A percentile compares a stretch with the other conserved stretches of the same genome.
These are phyloP conservation scores for Saxidomus purpurata DNA, from an alignment of 1,140 invertebrate species.

Conservation along the genomic window DNA sequence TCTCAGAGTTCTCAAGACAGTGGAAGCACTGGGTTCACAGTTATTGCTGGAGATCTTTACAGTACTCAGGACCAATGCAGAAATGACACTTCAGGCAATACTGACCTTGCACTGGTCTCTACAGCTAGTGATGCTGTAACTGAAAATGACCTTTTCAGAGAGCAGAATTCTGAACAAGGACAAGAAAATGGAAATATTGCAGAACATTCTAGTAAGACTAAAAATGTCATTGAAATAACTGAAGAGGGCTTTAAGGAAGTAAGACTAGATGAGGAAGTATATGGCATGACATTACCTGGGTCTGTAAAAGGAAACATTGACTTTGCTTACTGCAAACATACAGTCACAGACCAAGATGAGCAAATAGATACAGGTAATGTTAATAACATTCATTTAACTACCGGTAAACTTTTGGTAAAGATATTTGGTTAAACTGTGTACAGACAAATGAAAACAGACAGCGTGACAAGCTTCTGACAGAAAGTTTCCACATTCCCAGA, in stretches of 20 bases:
- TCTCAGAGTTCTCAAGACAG: conserved; percentile 33
- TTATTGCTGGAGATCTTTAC: background rate
- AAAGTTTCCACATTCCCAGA: too few species aligned
- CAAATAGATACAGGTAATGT: conserved; percentile 52
- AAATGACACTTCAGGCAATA: background rate
- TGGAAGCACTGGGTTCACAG: conserved; percentile 42
- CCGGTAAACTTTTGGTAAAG: too few species aligned
- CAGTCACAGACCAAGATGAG: conserved; percentile 10
- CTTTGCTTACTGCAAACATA: background rate
- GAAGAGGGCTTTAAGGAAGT: background rate
- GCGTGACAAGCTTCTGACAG: too few species aligned
- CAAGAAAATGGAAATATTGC: background rate
- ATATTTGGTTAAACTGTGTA: too few species aligned
- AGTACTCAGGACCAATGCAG: background rate
- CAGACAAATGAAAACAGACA: too few species aligned
- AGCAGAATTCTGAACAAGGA: background rate
- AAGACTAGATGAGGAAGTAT: background rate
- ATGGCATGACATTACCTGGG: background rate
- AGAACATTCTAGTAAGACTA: background rate
- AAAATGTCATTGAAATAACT: background rate
- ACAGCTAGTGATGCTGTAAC: background rate
- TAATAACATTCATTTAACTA: too few species aligned
- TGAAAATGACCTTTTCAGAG: background rate
- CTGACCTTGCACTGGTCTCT: background rate
- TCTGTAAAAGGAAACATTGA: background rate